phyloP scores from a whole-genome alignment of 2,113 vertebrate species.

The Cavia aperea region DNA sequence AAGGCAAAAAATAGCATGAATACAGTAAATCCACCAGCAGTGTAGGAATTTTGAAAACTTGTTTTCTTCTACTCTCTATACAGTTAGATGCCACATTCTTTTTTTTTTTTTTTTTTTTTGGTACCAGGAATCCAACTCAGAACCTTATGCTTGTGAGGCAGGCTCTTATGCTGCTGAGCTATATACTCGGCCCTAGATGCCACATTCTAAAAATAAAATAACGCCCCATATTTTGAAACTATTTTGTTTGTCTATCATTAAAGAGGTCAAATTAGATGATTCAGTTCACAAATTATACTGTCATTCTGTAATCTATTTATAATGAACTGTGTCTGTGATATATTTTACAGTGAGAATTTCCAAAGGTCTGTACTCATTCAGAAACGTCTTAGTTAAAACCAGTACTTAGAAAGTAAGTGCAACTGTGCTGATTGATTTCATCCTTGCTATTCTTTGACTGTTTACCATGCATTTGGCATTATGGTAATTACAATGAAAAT shows the following conservation, averaged over 20 bases:
- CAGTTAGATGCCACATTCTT: background rate
- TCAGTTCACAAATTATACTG: background rate
- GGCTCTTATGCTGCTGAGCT: no score
- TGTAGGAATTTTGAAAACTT: background rate
- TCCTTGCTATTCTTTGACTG: conserved; percentile 26
- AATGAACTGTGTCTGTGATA: background rate
- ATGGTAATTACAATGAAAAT: background rate
- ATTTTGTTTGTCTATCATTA: background rate
- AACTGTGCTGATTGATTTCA: background rate
- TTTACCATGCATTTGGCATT: conserved; percentile 2
- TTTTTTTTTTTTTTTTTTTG: no score
- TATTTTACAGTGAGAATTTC: conserved; percentile 17
- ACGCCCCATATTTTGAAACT: background rate
- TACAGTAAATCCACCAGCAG: background rate
- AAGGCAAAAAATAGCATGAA: conserved; percentile 5
- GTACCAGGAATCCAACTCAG: no score
- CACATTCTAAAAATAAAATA: conserved; percentile 9
- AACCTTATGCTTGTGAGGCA: no score
- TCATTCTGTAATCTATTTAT: conserved; percentile 17
- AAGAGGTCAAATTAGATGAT: background rate
- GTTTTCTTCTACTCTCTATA: background rate
- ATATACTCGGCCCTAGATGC: background rate
- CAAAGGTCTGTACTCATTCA: background rate
- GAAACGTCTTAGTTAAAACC: background rate
- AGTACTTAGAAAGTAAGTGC: conserved; percentile 18